Conservation (phyloP, 1,140 invertebrate genomes). For the Mamestra configurata region DNA sequence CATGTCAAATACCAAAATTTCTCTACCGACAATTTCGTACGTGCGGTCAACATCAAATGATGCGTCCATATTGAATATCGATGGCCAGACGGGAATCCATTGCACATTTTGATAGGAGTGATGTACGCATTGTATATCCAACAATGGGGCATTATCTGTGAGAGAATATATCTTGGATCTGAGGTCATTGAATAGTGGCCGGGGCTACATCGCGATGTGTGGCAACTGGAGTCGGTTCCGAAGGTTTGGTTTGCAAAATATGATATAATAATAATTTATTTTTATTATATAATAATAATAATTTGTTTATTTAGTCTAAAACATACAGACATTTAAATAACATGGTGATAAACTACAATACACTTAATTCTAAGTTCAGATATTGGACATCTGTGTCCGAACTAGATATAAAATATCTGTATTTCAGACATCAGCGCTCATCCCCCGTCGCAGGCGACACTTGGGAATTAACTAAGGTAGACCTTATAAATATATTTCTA, state of each 20-base stretch:
- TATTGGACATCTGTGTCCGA: too few relatives aligned
- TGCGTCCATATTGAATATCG: constrained; percentile 34
- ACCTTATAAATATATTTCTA: too few relatives aligned
- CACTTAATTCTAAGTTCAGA: too few relatives aligned
- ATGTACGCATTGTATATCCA: constrained; percentile 41
- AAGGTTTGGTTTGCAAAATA: neutral
- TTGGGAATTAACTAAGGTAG: too few relatives aligned
- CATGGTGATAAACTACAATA: too few relatives aligned
- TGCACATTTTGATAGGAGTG: constrained; percentile 46
- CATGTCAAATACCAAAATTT: neutral
- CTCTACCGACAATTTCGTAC: constrained; percentile 1
- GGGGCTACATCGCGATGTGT: neutral
- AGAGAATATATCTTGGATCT: constrained; percentile 42
- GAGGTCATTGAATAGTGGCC: constrained; percentile 43
- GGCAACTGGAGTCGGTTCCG: neutral
- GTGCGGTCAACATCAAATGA: constrained; percentile 37
- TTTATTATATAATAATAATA: too few relatives aligned
- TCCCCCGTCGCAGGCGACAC: too few relatives aligned
- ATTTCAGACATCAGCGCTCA: too few relatives aligned
- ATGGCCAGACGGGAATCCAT: constrained; percentile 40
- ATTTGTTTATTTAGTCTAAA: too few relatives aligned
- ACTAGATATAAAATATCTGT: too few relatives aligned
- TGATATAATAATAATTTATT: too few relatives aligned
- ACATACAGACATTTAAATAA: too few relatives aligned
- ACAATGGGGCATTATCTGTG: constrained; percentile 45